Conservation (phyloP, 2,113 vertebrate genomes). For the Mustela nigripes region DNA sequence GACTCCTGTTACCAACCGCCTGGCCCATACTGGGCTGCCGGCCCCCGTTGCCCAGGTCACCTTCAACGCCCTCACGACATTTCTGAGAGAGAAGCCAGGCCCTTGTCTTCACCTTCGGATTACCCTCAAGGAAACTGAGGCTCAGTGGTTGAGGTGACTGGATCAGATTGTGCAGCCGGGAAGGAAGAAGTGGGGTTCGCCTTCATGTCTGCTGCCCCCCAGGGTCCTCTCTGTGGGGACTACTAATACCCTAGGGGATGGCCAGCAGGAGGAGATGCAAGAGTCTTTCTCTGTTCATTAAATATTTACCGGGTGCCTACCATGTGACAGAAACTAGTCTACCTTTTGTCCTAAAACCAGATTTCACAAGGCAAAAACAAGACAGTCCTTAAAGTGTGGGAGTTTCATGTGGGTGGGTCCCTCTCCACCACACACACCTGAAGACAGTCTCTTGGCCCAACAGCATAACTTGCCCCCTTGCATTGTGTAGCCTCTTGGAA, state of each 20-base stretch:
- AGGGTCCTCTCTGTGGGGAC: background rate
- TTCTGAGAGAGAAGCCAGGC: background rate
- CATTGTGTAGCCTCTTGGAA: background rate
- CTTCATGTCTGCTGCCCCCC: background rate
- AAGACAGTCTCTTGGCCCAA: background rate
- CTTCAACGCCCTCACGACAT: background rate
- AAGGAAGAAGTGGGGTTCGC: background rate
- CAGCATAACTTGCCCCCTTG: background rate
- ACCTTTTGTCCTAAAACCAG: conserved; percentile 12
- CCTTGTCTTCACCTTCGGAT: background rate
- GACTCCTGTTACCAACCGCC: background rate
- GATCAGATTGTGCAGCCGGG: background rate
- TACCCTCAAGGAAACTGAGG: background rate
- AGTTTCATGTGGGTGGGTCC: background rate
- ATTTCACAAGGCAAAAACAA: background rate
- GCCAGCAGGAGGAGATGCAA: background rate
- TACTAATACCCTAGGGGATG: too few species aligned
- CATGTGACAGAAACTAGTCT: background rate
- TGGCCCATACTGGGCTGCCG: rapidly evolving
- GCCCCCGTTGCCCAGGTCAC: background rate
- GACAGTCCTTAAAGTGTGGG: background rate
- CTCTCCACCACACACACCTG: background rate
- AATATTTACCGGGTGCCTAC: background rate
- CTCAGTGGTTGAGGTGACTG: background rate
- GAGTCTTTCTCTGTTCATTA: background rate